These are phyloP conservation scores for Paguma larvata DNA, from an alignment of 2,797 vertebrate species.

Conservation along the genomic window DNA sequence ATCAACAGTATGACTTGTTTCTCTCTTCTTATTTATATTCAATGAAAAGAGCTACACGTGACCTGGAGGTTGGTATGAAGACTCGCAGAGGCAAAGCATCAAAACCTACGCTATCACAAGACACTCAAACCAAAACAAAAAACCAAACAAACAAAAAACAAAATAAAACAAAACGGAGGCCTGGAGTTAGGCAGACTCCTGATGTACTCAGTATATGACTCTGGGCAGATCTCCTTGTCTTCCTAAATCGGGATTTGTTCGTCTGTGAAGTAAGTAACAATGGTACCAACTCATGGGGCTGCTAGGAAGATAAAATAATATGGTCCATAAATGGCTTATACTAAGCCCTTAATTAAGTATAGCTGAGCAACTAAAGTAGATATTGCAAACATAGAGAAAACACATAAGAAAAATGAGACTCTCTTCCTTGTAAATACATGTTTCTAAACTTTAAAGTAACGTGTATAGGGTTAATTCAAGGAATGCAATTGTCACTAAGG, in stretches of 20 bases:
- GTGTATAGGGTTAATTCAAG: neutral
- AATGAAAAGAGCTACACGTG: neutral
- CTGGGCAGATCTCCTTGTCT: neutral
- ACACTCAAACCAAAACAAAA: neutral
- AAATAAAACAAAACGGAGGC: neutral
- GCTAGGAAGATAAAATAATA: neutral
- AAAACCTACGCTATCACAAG: neutral
- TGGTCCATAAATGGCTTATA: neutral
- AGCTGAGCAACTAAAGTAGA: neutral
- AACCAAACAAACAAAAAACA: neutral
- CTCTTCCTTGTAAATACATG: neutral
- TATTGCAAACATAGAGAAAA: neutral
- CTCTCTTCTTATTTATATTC: neutral
- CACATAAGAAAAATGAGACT: neutral
- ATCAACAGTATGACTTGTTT: neutral
- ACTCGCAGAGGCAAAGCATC: neutral
- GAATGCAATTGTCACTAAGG: neutral
- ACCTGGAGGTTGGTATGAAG: neutral
- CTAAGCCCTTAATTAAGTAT: neutral
- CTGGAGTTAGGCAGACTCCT: neutral
- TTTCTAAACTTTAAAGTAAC: slow-evolving; percentile 6
- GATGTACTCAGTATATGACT: neutral
- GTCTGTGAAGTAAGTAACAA: neutral
- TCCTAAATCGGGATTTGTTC: neutral
- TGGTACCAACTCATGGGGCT: neutral